Percentiles rank a stretch among this genome's conserved stretches.
Evolutionary conservation across 2,113 vertebrate genomes (phyloP).

Genomic region (Indri indri): DNA sequence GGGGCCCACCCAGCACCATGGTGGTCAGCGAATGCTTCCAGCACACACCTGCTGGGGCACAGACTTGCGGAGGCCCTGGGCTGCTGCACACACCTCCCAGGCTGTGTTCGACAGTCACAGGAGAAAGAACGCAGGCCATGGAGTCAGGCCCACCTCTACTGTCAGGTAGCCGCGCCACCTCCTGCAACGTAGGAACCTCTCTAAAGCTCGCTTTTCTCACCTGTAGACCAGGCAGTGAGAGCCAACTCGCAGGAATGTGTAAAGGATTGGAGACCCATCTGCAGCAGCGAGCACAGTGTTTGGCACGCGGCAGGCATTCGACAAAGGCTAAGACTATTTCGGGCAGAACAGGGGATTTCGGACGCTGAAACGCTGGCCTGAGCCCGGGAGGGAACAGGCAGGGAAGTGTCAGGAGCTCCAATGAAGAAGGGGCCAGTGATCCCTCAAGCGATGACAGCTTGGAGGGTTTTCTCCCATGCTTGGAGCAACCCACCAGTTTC

Average conservation of each 20-base stretch:
- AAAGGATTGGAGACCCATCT: rapidly evolving
- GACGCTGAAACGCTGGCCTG: rapidly evolving
- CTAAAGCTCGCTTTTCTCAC: not conserved
- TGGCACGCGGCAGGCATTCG: rapidly evolving
- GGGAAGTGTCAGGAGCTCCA: not conserved
- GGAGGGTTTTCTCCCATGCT: not conserved
- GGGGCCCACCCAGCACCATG: not conserved
- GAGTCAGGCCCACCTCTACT: too few species aligned
- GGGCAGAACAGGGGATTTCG: not conserved
- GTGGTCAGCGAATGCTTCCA: not conserved
- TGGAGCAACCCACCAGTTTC: not conserved
- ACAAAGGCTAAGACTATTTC: not conserved
- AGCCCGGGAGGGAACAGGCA: not conserved
- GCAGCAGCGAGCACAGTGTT: rapidly evolving
- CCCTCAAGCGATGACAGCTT: not conserved
- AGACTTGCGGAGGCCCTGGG: not conserved
- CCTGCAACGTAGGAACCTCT: not conserved
- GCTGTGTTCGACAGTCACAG: not conserved
- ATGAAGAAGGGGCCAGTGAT: rapidly evolving
- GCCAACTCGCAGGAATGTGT: rapidly evolving
- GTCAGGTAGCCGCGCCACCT: rapidly evolving
- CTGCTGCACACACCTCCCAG: rapidly evolving
- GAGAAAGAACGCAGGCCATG: not conserved
- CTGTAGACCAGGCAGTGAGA: too few species aligned
- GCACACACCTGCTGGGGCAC: not conserved